Evolutionary conservation across 2,888 invertebrate genomes (phyloP).

Genomic region (Reticulitermes lucifugus): DNA sequence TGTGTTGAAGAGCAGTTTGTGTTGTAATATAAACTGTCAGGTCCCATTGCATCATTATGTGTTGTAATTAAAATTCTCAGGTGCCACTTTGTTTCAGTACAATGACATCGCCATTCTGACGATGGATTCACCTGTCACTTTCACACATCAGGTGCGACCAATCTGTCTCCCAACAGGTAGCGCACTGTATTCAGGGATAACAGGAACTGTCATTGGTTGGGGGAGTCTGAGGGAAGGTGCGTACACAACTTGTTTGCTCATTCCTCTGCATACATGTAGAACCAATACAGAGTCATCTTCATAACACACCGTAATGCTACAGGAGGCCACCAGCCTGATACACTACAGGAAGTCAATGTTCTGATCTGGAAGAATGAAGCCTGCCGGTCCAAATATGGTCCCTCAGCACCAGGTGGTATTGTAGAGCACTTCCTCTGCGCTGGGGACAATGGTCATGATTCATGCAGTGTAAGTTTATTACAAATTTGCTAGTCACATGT

Average conservation of each 20-base stretch:
- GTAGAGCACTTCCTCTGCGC: conserved; percentile 91
- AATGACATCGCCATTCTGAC: conserved; percentile 88
- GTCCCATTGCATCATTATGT: no score
- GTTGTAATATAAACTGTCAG: no score
- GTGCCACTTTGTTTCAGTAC: conserved; percentile 67
- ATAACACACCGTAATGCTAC: neutral
- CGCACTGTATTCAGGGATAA: conserved; percentile 73
- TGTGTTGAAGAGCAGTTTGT: no score
- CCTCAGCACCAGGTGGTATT: conserved; percentile 90
- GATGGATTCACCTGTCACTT: conserved; percentile 80
- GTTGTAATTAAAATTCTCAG: neutral
- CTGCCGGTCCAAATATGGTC: conserved; percentile 83
- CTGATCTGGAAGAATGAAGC: conserved; percentile 85
- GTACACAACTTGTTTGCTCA: conserved; percentile 55
- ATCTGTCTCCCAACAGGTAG: conserved; percentile 77
- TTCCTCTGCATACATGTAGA: neutral
- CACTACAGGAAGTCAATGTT: conserved; percentile 85
- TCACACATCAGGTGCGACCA: conserved; percentile 78
- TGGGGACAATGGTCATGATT: conserved; percentile 85
- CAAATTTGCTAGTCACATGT: neutral
- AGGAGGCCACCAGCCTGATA: conserved; percentile 86
- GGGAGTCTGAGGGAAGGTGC: conserved; percentile 84
- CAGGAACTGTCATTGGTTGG: conserved; percentile 90
- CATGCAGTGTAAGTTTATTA: conserved; percentile 83
- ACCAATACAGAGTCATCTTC: neutral